phyloP scores from a whole-genome alignment of 37 sponge, comb jelly and placozoan species.

The Halisarca cf. caerulea region DNA sequence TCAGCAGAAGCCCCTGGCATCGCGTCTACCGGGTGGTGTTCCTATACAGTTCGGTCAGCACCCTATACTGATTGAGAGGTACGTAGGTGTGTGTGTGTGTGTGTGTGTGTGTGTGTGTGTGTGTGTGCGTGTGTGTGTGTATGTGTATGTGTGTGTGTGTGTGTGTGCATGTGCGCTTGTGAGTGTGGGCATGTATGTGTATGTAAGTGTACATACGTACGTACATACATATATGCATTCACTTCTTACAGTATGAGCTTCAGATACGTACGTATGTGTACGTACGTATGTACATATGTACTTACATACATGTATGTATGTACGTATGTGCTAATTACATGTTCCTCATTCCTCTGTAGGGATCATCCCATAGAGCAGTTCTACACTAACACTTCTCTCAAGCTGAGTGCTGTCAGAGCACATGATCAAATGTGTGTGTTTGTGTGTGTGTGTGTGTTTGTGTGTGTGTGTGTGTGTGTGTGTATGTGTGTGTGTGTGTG shows the following conservation, averaged over 20 bases:
- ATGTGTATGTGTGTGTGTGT: constrained; percentile 26
- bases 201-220: background rate
- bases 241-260: too few species aligned
- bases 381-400: constrained; percentile 48
- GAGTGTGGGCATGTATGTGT: background rate
- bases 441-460: background rate
- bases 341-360: constrained; percentile 7
- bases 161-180: background rate
- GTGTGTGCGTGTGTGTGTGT: constrained; percentile 30
- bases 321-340: background rate
- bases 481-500: too few species aligned
- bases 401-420: constrained; percentile 54
- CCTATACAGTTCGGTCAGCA: constrained; percentile 7
- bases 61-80: constrained; percentile 25
- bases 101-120: constrained; percentile 32
- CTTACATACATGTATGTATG: too few species aligned
- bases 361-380: constrained; percentile 56
- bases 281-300: background rate
- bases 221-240: background rate
- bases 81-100: constrained; percentile 10
- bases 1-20: background rate
- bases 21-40: background rate
- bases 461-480: too few species aligned
- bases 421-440: constrained; percentile 67
- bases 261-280: too few species aligned